Evolutionary conservation across 2,797 vertebrate genomes (phyloP).

Genomic region (Antennarius maculatus): DNA sequence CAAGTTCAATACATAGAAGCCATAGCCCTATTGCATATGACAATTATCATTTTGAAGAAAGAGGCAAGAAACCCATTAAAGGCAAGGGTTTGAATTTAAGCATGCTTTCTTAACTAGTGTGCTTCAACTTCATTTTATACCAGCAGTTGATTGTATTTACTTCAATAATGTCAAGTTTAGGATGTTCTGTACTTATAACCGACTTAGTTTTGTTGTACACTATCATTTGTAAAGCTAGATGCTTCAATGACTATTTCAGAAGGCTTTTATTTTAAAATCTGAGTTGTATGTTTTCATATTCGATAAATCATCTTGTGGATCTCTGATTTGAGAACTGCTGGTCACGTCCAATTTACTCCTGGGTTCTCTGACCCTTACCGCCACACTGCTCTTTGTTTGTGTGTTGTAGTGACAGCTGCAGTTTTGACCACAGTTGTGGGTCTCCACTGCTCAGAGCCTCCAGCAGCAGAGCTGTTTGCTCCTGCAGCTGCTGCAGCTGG

Average conservation of each 20-base stretch:
- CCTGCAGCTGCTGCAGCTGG: conserved; percentile 88
- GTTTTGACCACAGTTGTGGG: conserved; percentile 87
- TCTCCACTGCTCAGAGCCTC: conserved; percentile 88
- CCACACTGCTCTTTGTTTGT: conserved; percentile 47
- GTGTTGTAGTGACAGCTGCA: conserved; percentile 85
- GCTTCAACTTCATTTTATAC: conserved; percentile 36
- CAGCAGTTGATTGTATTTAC: conserved; percentile 32
- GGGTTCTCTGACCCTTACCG: conserved; percentile 39
- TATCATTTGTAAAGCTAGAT: background rate
- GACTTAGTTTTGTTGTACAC: background rate
- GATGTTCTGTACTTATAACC: background rate
- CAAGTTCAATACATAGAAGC: conserved; percentile 25
- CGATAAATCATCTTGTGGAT: conserved; percentile 11
- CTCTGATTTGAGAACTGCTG: conserved; percentile 31
- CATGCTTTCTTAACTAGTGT: conserved; percentile 48
- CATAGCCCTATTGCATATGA: conserved; percentile 61
- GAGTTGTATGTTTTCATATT: conserved; percentile 18
- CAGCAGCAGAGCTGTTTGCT: conserved; percentile 88
- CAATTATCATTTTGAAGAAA: conserved; percentile 50
- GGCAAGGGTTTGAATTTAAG: conserved; percentile 60
- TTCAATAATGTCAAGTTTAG: background rate
- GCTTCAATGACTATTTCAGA: conserved; percentile 8
- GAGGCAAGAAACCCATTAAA: conserved; percentile 58
- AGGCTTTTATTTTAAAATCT: conserved; percentile 11
- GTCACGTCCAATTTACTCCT: conserved; percentile 30